Percentiles rank a stretch among this genome's conserved stretches.
Conservation (phyloP, 2,113 vertebrate genomes). For the Thamnaconus septentrionalis region DNA sequence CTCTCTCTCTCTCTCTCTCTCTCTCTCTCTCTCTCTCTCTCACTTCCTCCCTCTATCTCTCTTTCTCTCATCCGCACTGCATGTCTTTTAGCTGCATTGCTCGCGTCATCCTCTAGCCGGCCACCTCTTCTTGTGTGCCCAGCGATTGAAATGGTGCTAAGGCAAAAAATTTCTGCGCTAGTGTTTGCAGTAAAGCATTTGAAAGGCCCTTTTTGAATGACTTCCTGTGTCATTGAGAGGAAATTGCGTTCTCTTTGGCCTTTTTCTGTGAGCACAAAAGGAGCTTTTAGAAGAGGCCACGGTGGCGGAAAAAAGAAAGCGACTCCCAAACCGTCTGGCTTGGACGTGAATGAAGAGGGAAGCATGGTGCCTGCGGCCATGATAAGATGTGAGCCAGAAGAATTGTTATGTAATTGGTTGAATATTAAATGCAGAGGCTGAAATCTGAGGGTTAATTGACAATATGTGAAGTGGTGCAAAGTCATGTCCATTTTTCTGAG, state of each 20-base stretch:
- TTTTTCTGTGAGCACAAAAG: slow-evolving; percentile 36
- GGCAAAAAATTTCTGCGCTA: background rate
- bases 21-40: too few species aligned
- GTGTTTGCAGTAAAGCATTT: slow-evolving; percentile 6
- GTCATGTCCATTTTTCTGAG: too few species aligned
- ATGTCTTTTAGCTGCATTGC: slow-evolving; percentile 9
- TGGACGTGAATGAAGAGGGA: slow-evolving; percentile 25
- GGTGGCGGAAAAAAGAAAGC: slow-evolving; percentile 18
- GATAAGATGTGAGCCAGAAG: slow-evolving; percentile 17
- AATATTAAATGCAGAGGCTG: too few species aligned
- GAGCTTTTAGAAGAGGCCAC: slow-evolving; percentile 43
- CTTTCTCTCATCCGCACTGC: slow-evolving; percentile 8
- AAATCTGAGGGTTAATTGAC: too few species aligned
- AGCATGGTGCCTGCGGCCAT: slow-evolving; percentile 16
- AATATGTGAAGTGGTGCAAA: too few species aligned
- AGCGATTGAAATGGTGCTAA: too few species aligned
- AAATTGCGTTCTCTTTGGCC: slow-evolving; percentile 35
- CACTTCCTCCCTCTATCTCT: background rate
- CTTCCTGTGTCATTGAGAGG: slow-evolving; percentile 6
- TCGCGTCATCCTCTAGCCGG: background rate
- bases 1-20: too few species aligned
- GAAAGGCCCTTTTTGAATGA: slow-evolving; percentile 14
- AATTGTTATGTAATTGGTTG: too few species aligned
- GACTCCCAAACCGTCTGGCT: slow-evolving; percentile 19
- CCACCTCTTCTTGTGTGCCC: background rate